phyloP scores from a whole-genome alignment of 2,113 vertebrate genomes.

The Xenopus tropicalis region DNA sequence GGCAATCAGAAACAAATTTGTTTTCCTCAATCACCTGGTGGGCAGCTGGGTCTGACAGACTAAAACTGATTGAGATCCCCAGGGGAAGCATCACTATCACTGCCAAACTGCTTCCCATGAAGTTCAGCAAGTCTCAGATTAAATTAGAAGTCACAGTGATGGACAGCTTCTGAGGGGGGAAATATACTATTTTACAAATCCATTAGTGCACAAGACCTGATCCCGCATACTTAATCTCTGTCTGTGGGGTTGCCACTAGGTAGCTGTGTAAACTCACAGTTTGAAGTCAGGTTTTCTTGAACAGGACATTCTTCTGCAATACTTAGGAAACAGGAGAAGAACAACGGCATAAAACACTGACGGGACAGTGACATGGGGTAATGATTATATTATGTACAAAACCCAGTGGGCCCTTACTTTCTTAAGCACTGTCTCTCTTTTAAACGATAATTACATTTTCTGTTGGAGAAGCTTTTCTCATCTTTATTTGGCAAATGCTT shows the following conservation, averaged over 20 bases:
- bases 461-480: background rate
- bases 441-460: background rate
- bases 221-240: background rate
- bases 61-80: conserved; percentile 37
- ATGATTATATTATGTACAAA: background rate
- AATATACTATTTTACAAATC: background rate
- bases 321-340: background rate
- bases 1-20: conserved; percentile 30
- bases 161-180: conserved; percentile 1
- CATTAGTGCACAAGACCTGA: background rate
- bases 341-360: background rate
- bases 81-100: conserved; percentile 25
- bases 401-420: background rate
- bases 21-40: conserved; percentile 26
- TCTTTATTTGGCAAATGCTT: background rate
- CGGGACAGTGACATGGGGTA: background rate
- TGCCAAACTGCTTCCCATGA: conserved; percentile 31
- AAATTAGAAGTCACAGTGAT: conserved; percentile 41
- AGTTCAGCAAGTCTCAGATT: conserved; percentile 39
- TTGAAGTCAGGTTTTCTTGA: background rate
- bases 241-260: background rate
- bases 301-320: too few relatives aligned
- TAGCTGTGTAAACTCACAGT: background rate
- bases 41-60: conserved; percentile 39
- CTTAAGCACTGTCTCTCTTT: conserved; percentile 3